A percentile compares a stretch with the other conserved stretches of the same genome.
Conservation (phyloP, 2,888 invertebrate genomes). For the Chirona hameri region DNA sequence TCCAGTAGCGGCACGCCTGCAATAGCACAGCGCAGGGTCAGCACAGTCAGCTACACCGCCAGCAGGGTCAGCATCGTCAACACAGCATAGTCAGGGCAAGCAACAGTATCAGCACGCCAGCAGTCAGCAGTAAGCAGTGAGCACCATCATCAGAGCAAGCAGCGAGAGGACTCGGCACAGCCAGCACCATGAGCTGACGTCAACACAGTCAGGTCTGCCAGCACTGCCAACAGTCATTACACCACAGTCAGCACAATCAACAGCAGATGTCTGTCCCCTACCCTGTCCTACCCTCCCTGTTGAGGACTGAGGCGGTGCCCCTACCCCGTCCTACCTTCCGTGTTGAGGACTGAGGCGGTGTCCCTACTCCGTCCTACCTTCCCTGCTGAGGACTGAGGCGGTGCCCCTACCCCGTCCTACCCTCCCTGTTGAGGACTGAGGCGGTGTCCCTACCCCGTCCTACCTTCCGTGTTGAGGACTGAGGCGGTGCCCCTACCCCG, state of each 20-base stretch:
- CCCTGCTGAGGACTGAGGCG: slow-evolving; percentile 34
- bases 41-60: background rate
- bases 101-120: no score
- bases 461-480: slow-evolving; percentile 35
- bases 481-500: slow-evolving; percentile 10
- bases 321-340: slow-evolving; percentile 28
- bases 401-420: background rate
- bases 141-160: no score
- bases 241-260: no score
- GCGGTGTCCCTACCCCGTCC: slow-evolving; percentile 12
- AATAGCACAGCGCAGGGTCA: background rate
- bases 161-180: no score
- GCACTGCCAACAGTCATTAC: no score
- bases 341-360: slow-evolving; percentile 33
- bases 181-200: no score
- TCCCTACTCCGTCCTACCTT: slow-evolving; percentile 29
- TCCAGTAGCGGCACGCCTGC: slow-evolving; percentile 1
- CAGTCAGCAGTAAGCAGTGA: no score
- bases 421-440: slow-evolving; percentile 34
- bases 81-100: no score
- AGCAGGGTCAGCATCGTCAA: no score
- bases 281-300: slow-evolving; percentile 31
- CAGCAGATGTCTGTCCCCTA: no score
- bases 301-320: slow-evolving; percentile 34
- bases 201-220: no score